Conservation (phyloP, 2,888 invertebrate species). For the Diadegma fenestrale region DNA sequence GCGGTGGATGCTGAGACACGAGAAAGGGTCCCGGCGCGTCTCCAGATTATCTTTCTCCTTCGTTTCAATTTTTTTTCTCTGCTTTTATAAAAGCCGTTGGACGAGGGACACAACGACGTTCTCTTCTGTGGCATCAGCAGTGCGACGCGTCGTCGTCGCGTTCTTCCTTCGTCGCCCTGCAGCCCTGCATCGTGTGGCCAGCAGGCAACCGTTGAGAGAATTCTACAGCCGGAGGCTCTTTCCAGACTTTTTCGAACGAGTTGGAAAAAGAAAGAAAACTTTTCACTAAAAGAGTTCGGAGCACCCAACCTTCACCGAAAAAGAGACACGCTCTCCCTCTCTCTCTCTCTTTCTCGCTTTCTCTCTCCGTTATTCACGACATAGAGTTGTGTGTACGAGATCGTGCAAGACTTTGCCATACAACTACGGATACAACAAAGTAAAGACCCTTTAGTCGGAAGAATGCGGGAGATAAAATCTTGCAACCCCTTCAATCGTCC, state of each 20-base stretch:
- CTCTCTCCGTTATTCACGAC: constrained; percentile 46
- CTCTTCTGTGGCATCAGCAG: constrained; percentile 39
- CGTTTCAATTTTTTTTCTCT: constrained; percentile 53
- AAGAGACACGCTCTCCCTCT: not conserved
- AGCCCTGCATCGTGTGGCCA: constrained; percentile 40
- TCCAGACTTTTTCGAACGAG: constrained; percentile 40
- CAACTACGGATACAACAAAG: constrained; percentile 60
- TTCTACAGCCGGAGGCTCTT: constrained; percentile 39
- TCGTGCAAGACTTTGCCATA: constrained; percentile 44
- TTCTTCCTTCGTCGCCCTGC: constrained; percentile 30
- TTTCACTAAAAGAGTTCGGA: constrained; percentile 58
- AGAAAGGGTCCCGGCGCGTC: constrained; percentile 70
- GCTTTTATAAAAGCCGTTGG: constrained; percentile 64
- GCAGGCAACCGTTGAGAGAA: constrained; percentile 59
- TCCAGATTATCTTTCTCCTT: constrained; percentile 71
- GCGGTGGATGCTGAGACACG: constrained; percentile 55
- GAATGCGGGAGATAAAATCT: constrained; percentile 78
- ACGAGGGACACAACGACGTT: constrained; percentile 56
- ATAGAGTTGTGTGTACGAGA: constrained; percentile 44
- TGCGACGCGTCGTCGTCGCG: constrained; percentile 13
- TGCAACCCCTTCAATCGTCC: constrained; percentile 61
- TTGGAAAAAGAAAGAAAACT: constrained; percentile 45
- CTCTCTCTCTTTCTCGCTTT: constrained; percentile 6
- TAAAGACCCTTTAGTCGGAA: constrained; percentile 73
- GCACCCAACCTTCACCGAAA: constrained; percentile 40